Conservation (phyloP, 2,797 vertebrate species). For the Meda fulgida region DNA sequence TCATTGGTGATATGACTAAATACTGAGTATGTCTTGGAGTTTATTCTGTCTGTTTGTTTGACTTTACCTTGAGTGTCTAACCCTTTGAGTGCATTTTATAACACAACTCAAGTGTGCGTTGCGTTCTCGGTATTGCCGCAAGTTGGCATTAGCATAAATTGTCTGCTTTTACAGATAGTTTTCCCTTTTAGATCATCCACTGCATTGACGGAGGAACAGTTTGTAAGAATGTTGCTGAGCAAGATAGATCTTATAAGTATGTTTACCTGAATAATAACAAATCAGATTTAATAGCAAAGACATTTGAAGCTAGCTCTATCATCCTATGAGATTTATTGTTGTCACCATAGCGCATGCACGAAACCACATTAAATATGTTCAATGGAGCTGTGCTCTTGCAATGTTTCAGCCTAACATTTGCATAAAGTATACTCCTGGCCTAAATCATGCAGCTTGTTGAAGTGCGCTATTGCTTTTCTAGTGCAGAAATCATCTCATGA, state of each 20-base stretch:
- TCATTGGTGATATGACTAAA: constrained; percentile 1
- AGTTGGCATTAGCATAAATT: constrained; percentile 9
- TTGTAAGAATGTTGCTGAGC: constrained; percentile 3
- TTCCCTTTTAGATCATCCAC: background rate
- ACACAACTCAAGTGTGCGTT: background rate
- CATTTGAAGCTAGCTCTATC: constrained; percentile 2
- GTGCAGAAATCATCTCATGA: no score
- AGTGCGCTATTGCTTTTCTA: background rate
- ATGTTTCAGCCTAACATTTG: background rate
- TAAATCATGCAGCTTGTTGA: constrained; percentile 1
- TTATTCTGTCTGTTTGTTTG: background rate
- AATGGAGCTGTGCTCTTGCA: background rate
- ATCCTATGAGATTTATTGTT: background rate
- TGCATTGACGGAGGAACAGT: background rate
- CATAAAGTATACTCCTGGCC: background rate
- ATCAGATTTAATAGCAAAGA: constrained; percentile 4
- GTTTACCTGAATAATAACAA: constrained; percentile 23
- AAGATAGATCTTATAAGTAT: constrained; percentile 7
- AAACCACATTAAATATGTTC: background rate
- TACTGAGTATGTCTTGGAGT: constrained; percentile 40
- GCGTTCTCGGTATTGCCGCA: background rate
- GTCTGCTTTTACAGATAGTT: background rate
- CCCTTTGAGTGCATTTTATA: background rate
- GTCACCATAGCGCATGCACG: background rate
- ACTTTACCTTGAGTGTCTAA: background rate